A percentile compares a stretch with the other conserved stretches of the same genome.
phyloP scores from a whole-genome alignment of 2,113 vertebrate species.

The Ptilorrhoa leucosticta region DNA sequence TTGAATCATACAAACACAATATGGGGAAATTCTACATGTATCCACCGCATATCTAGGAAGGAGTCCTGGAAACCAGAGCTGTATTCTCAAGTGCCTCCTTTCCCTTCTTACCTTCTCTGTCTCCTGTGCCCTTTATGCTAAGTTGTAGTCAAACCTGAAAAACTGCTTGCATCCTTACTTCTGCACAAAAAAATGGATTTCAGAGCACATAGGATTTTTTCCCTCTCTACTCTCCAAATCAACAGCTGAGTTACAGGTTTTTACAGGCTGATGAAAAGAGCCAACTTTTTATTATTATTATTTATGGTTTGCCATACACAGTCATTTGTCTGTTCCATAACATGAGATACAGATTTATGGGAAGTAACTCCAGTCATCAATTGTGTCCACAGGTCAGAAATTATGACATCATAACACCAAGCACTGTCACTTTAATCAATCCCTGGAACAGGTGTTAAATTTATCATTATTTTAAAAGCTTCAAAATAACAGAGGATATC shows the following conservation, averaged over 20 bases:
- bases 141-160: background rate
- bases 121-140: background rate
- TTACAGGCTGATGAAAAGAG: background rate
- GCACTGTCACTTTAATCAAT: background rate
- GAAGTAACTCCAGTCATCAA: background rate
- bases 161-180: background rate
- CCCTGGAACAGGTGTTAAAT: background rate
- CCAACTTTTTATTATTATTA: background rate
- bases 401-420: background rate
- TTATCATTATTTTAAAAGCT: background rate
- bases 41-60: accelerated
- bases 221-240: background rate
- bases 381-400: background rate
- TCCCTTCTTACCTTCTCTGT: background rate
- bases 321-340: background rate
- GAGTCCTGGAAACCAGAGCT: background rate
- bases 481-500: background rate
- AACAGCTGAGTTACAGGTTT: background rate
- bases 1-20: background rate
- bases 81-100: background rate
- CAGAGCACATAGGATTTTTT: background rate
- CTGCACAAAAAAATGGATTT: background rate
- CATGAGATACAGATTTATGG: background rate
- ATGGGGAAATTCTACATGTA: background rate
- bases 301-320: background rate